Base-by-base conservation (phyloP, 2,888 invertebrate genomes). In the Melanotus villosus region DNA sequence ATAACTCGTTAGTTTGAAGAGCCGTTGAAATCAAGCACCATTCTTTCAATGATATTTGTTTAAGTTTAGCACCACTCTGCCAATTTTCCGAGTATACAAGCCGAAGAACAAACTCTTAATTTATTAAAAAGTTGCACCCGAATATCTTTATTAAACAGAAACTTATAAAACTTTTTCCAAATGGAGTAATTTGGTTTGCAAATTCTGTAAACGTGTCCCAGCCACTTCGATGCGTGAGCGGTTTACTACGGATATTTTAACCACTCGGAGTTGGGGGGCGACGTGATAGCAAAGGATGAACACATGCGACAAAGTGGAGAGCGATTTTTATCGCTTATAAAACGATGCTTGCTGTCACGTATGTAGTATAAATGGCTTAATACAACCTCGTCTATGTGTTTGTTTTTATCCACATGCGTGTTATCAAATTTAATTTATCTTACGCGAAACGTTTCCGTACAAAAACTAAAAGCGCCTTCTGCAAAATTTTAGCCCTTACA, bases 321-420 rank as follows among this genome's bases (percentile, higher is more conserved):
- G 59, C 69, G 65, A 68, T 65, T 68, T 68, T 68, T 69, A 69
- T 69, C 65, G 65, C 52, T 54, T 69, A 59, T 57, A 65, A 69
- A 69, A 69, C 59, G 65, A 69, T 62, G 68, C 50, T 59, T 59
- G 50, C 52, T 54, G 59, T 65, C 69, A 69, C 69, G 69, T 69
- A 59, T 52, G 64, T 52, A 43, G 30, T 65, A 69, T 63, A 62
- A 58, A 69, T 69, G 69, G 60, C 59, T 65, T 69, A 69, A 69
- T 60, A 65, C 54, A 65, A 60, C 23, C 45, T 66, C 54, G 56
- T 38, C 23, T 47, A 54, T 57, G 32, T 60, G 38, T 67, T 66
- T 60, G 59, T 47, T 67, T 62, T 67, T 62, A 45, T 60, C 34
- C 65, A 58, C 54, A 43, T 41, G 45, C 38, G 57, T 47, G 59